These are phyloP conservation scores for Ormia ochracea DNA, from an alignment of 2,888 invertebrate genomes.

Conservation along the genomic window DNA sequence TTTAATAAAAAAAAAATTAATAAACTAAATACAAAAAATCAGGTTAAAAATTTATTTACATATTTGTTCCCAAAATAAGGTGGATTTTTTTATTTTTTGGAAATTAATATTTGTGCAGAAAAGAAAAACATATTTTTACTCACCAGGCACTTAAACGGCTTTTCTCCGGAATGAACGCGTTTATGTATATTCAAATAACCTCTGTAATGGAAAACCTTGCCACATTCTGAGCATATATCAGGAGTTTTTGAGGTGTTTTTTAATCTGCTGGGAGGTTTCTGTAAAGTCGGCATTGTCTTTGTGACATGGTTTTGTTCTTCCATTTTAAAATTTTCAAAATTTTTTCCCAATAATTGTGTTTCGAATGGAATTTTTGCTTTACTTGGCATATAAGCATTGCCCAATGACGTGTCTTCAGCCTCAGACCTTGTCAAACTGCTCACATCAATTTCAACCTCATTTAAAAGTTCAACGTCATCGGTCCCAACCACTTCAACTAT, in stretches of 20 bases:
- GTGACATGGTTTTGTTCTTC: background rate
- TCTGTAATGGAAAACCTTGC: constrained; percentile 68
- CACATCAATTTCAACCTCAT: constrained; percentile 70
- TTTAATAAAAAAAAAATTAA: too few species aligned
- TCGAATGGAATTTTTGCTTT: constrained; percentile 38
- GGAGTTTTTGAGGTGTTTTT: constrained; percentile 64
- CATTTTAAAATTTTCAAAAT: background rate
- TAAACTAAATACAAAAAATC: too few species aligned
- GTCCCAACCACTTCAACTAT: constrained; percentile 60
- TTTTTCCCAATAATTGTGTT: background rate
- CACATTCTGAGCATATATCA: constrained; percentile 69
- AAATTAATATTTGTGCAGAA: too few species aligned
- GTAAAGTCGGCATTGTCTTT: background rate
- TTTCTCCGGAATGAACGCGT: constrained; percentile 70
- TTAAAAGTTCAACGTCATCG: constrained; percentile 66
- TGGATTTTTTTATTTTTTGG: too few species aligned
- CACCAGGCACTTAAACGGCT: constrained; percentile 70
- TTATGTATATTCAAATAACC: constrained; percentile 70
- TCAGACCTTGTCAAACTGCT: constrained; percentile 70
- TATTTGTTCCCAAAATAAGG: too few species aligned
- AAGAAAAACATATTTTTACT: too few species aligned
- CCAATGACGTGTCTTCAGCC: constrained; percentile 67
- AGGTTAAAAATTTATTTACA: too few species aligned
- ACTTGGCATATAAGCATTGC: constrained; percentile 62
- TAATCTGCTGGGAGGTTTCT: background rate